Evolutionary conservation across 1,140 invertebrate genomes (phyloP), one percentile per base, ranked within the genome.

Genomic region (Trachymyrmex septentrionalis): DNA sequence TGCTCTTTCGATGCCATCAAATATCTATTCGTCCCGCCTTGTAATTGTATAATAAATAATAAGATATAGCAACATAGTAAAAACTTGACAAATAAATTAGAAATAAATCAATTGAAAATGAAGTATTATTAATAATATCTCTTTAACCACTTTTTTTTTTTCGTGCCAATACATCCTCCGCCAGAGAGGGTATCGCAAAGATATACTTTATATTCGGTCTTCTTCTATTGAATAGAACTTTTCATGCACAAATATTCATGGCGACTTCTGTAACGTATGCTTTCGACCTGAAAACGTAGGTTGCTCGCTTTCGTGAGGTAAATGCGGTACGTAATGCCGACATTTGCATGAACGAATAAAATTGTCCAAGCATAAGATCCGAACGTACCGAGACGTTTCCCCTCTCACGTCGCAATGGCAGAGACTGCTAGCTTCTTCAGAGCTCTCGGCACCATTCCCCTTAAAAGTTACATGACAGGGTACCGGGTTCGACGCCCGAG

Each of bases 391-490:
- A 38, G 61, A 24, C 66, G 53, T 85, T 57, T 48, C 57, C 44
- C 34, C 53, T 73, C 27, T 63, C 19, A 48, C 71, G 44, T 34
- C 27, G 50, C 69, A 55, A 48, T 50, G 48, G 48, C 69, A 57
- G 21, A 66, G 50, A 82, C 75, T n/a, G n/a, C n/a, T 63, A 59
- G 84, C 77, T 86, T 89, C 71, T 71, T 55, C 73, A 61, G 57
- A 38, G 34, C 14, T 72, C 50, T 19, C 63, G 64, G 72, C 63
- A 80, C 44, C 78, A 57, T 89, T 50, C 76, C 53, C 76, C n/a
- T 44, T 12, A 61, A 12, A 87, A 89, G 87, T 92, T 91, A 87
- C 87, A 86, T 87, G 88, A 90, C 88, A 78, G 85, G 69, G 76
- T 77, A 50, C 80, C 27, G 81, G 9, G 88, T 91, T 91, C 89